These are phyloP conservation scores for Coenonympha arcania DNA, from an alignment of 2,888 invertebrate genomes.

Conservation along the genomic window DNA sequence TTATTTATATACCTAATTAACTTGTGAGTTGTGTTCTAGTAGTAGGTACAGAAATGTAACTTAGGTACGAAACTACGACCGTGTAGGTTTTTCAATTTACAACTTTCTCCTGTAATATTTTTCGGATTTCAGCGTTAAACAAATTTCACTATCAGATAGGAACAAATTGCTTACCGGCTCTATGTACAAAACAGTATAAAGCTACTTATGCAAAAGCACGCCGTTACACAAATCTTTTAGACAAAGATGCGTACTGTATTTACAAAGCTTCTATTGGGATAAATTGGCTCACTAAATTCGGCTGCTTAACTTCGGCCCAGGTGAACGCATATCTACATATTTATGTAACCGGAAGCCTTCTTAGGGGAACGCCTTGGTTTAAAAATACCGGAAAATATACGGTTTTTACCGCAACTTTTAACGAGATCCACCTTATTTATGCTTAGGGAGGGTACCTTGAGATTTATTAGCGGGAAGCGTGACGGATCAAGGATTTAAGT, in stretches of 20 bases:
- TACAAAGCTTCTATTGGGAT: conserved; percentile 71
- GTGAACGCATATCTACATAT: conserved; percentile 73
- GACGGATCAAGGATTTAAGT: conserved; percentile 64
- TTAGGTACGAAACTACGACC: not conserved
- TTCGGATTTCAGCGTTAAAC: not conserved
- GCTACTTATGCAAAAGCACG: conserved; percentile 68
- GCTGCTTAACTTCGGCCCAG: conserved; percentile 60
- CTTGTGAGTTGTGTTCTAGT: too few relatives aligned
- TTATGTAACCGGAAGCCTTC: conserved; percentile 65
- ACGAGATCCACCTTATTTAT: conserved; percentile 73
- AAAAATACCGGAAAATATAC: conserved; percentile 66
- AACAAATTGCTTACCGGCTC: conserved; percentile 52
- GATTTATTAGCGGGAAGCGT: conserved; percentile 66
- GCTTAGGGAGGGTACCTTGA: conserved; percentile 59
- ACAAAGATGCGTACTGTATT: conserved; percentile 59
- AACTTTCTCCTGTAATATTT: conserved; percentile 1
- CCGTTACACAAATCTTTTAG: conserved; percentile 61
- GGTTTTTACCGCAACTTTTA: conserved; percentile 65
- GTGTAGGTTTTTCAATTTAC: not conserved
- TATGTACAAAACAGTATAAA: conserved; percentile 48
- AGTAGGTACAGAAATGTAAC: too few relatives aligned
- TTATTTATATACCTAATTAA: too few relatives aligned
- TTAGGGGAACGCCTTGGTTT: conserved; percentile 63
- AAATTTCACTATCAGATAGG: conserved; percentile 46
- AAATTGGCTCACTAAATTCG: conserved; percentile 69